phyloP scores from a whole-genome alignment of 2,888 invertebrate species.

The Cephus pygmeus region DNA sequence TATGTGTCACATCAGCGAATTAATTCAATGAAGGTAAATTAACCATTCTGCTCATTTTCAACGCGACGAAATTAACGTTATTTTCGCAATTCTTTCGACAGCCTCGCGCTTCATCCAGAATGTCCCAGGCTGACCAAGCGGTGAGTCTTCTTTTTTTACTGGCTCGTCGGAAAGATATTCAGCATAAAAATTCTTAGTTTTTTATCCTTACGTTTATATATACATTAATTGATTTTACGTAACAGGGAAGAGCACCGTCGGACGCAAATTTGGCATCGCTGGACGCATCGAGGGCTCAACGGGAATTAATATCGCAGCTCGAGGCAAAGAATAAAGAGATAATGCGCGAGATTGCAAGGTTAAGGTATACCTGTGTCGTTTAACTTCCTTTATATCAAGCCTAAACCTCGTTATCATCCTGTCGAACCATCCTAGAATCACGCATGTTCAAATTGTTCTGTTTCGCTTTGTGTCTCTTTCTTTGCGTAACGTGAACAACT shows the following conservation, averaged over 20 bases:
- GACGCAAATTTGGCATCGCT: constrained; percentile 78
- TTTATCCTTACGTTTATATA: constrained; percentile 1
- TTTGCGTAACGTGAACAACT: constrained; percentile 19
- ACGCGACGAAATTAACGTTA: constrained; percentile 23
- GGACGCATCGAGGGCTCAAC: constrained; percentile 89
- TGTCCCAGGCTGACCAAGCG: constrained; percentile 61
- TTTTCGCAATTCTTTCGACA: constrained; percentile 37
- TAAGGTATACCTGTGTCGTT: constrained; percentile 74
- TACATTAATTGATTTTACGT: constrained; percentile 12
- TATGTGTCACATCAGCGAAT: constrained; percentile 12
- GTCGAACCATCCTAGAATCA: constrained; percentile 63
- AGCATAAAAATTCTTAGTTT: constrained; percentile 3
- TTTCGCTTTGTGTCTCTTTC: constrained; percentile 50
- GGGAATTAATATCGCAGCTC: constrained; percentile 91
- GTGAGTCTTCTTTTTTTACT: constrained; percentile 45
- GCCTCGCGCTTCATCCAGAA: constrained; percentile 60
- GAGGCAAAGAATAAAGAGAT: constrained; percentile 97
- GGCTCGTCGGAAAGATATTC: background rate
- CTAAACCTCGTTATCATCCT: constrained; percentile 61
- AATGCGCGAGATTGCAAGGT: constrained; percentile 91
- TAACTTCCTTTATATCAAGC: constrained; percentile 62
- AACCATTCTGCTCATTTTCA: constrained; percentile 8
- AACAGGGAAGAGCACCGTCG: constrained; percentile 76
- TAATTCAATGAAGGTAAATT: constrained; percentile 16
- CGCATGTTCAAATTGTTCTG: constrained; percentile 57